Evolutionary conservation across 2,888 invertebrate species (phyloP), one percentile per base, ranked within the genome.

Genomic region (Drosophila neotestacea): DNA sequence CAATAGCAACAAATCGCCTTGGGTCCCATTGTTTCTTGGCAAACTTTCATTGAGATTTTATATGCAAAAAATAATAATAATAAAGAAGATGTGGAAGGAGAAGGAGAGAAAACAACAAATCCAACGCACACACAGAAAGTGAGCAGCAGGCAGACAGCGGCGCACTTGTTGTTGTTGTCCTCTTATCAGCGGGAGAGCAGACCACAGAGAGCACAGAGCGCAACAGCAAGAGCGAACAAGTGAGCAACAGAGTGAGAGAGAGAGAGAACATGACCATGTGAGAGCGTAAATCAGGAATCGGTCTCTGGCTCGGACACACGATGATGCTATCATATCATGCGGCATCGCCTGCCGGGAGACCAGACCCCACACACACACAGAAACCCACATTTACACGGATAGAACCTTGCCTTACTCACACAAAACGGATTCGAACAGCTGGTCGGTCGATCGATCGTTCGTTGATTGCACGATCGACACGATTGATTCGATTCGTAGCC

Each of bases 21-120:
- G 84, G 71, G 66, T 52, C 65, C 55, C 79, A 72, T 81, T 84
- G 81, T 72, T 77, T 73, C 71, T 81, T 71, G 70, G 81, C 74
- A 86, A 85, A 85, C 81, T 86, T 85, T 86, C 84, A 85, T 85
- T 85, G 84, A 85, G 84, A 58, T 84, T 84, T 79, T 86, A 75
- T 84, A 77, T 61, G 87, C 84, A 75, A 79, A 71, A 80, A 75
- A 60, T 50, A 64, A 67, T 48, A 34, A 42, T 48, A 42, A 61
- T 38, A 42, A 51, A 62, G 16, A 7, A n/a, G 34, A 13, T 11
- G 16, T 16, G n/a, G 22, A 50, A 36, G n/a, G 11, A 50, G 50
- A 11, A 7, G 50, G 36, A 39, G 41, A 41, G 16, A 54, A 38
- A 28, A 65, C 38, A 56, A 56, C 67, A 51, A 73, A 39, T 58